phyloP scores from a whole-genome alignment of 2,113 vertebrate genomes.

The Syngnathus scovelli region DNA sequence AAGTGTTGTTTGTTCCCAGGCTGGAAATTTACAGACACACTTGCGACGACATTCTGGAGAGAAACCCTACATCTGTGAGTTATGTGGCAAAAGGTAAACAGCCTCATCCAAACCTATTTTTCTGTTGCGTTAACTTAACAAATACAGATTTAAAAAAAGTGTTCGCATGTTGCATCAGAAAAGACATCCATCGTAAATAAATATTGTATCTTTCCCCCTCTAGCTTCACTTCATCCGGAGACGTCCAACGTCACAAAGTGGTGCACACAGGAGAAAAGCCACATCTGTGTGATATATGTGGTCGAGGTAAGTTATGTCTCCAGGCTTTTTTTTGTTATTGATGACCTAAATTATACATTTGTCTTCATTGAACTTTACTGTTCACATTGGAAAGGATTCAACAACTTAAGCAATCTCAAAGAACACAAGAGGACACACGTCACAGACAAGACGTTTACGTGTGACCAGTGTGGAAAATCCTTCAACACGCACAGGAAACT shows the following conservation, averaged over 20 bases:
- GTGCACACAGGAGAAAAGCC: conserved; percentile 94
- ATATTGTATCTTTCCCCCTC: conserved; percentile 12
- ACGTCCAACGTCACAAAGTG: conserved; percentile 92
- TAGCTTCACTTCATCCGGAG: conserved; percentile 93
- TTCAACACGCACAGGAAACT: conserved; percentile 95
- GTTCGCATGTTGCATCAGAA: no score
- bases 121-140: no score
- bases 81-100: conserved; percentile 91
- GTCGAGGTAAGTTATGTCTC: conserved; percentile 75
- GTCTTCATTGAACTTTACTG: neutral
- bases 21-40: conserved; percentile 95
- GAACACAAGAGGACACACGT: conserved; percentile 94
- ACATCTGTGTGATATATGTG: conserved; percentile 93
- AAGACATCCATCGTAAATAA: no score
- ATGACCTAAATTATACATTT: neutral
- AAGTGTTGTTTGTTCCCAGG: conserved; percentile 65
- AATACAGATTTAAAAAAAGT: no score
- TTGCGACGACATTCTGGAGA: conserved; percentile 92
- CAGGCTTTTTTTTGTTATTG: neutral
- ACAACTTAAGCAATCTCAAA: conserved; percentile 94
- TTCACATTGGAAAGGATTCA: conserved; percentile 77
- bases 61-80: conserved; percentile 96
- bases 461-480: conserved; percentile 92
- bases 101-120: no score
- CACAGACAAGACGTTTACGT: conserved; percentile 88